phyloP scores from a whole-genome alignment of 2,888 invertebrate species.

The Metacarcinus magister region DNA sequence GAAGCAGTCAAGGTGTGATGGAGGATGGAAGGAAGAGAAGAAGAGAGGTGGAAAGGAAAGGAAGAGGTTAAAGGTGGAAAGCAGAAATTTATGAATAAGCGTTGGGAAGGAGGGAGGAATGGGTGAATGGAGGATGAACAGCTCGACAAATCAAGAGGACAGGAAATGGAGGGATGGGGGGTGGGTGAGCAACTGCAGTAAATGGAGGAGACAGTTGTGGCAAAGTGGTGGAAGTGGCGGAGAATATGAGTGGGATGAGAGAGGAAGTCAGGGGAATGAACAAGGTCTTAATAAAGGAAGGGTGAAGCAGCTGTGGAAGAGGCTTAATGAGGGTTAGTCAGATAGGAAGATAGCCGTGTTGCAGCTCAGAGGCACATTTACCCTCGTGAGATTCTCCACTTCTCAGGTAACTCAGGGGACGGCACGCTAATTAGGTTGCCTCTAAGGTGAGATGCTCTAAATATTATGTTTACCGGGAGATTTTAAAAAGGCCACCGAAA shows the following conservation, averaged over 20 bases:
- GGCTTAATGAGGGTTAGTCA: neutral
- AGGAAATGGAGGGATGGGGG: neutral
- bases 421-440: neutral
- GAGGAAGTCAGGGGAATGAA: neutral
- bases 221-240: neutral
- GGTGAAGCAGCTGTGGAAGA: neutral
- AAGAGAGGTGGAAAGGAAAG: neutral
- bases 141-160: neutral
- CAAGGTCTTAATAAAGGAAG: neutral
- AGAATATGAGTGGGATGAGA: neutral
- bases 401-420: neutral
- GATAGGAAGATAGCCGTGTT: neutral
- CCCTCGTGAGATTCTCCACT: neutral
- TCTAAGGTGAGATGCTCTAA: neutral
- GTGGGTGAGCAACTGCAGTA: neutral
- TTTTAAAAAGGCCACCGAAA: neutral
- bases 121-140: neutral
- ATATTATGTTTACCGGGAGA: neutral
- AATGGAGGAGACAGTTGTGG: neutral
- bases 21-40: neutral
- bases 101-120: neutral
- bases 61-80: neutral
- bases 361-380: neutral
- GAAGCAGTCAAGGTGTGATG: constrained; percentile 10
- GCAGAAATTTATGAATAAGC: neutral